A percentile compares a stretch with the other conserved stretches of the same genome.
Evolutionary conservation across 2,888 invertebrate species (phyloP).

Genomic region (Graphium colonna): DNA sequence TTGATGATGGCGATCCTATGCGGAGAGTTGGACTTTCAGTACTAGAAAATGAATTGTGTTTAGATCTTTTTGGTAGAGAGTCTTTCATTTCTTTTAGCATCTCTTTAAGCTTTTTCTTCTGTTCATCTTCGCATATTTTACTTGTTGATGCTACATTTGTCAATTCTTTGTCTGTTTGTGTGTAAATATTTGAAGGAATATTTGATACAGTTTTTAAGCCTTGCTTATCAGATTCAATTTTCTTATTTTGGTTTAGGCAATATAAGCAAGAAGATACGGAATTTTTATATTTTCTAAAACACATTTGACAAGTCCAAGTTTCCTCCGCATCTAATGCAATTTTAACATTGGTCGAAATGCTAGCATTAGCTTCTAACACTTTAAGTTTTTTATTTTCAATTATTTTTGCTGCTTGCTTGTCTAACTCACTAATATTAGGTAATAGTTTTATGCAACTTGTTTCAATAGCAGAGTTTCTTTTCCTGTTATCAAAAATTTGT

Average conservation of each 20-base stretch:
- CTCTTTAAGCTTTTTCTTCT: conserved; percentile 82
- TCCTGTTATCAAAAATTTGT: conserved; percentile 69
- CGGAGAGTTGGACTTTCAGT: conserved; percentile 60
- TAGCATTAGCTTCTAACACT: conserved; percentile 4
- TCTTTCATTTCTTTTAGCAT: conserved; percentile 89
- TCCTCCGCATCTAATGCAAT: conserved; percentile 34
- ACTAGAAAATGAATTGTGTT: conserved; percentile 43
- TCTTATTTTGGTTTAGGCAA: conserved; percentile 41
- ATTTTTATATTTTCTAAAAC: conserved; percentile 58
- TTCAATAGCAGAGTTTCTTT: conserved; percentile 58
- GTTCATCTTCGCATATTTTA: conserved; percentile 44
- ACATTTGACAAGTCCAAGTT: conserved; percentile 59
- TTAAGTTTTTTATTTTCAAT: conserved; percentile 65
- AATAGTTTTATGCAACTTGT: conserved; percentile 76
- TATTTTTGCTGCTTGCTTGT: conserved; percentile 88
- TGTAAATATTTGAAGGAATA: conserved; percentile 38
- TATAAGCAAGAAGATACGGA: conserved; percentile 49
- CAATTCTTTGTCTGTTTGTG: conserved; percentile 43
- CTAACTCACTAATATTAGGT: conserved; percentile 89
- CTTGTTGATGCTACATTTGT: conserved; percentile 26
- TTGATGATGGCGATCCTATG: conserved; percentile 43
- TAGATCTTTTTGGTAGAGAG: conserved; percentile 82
- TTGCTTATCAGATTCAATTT: conserved; percentile 21
- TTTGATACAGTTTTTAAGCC: conserved; percentile 26
- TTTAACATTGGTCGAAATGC: conserved; percentile 15